A percentile compares a stretch with the other conserved stretches of the same genome.
phyloP scores from a whole-genome alignment of 2,888 invertebrate species.

The Lepidocyrtinus sp. region DNA sequence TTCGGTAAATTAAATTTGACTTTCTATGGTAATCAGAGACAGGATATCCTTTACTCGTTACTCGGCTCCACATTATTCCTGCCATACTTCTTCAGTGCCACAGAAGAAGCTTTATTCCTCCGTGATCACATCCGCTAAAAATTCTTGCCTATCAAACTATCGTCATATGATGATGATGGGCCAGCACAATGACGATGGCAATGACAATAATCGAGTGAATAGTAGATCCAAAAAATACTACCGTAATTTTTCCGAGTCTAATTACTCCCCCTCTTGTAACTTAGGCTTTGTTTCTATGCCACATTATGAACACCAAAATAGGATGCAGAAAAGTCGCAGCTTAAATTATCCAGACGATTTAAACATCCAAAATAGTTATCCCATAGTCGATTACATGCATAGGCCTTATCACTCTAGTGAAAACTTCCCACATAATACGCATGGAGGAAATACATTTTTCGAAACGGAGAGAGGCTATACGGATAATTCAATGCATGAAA shows the following conservation, averaged over 20 bases:
- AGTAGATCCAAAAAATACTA: slow-evolving; percentile 21
- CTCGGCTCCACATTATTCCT: slow-evolving; percentile 25
- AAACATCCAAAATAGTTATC: no score
- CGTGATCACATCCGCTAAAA: neutral
- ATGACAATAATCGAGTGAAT: neutral
- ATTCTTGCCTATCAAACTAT: neutral
- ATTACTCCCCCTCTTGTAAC: no score
- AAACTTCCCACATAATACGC: no score
- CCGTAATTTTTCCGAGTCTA: neutral
- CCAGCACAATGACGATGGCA: neutral
- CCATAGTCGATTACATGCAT: no score
- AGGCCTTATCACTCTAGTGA: no score
- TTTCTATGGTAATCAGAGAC: slow-evolving; percentile 42
- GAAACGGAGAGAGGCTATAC: no score
- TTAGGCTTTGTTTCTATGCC: no score
- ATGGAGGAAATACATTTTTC: no score
- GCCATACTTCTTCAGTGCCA: neutral
- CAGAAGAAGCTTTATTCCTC: slow-evolving; percentile 9
- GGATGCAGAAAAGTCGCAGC: neutral
- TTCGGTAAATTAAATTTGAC: no score
- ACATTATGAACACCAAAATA: no score
- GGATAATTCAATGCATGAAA: no score
- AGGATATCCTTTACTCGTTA: slow-evolving; percentile 55
- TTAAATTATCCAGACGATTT: neutral
- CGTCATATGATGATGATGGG: neutral